Evolutionary conservation across 1,140 invertebrate species (phyloP).

Genomic region (Harlomillsia oculata): DNA sequence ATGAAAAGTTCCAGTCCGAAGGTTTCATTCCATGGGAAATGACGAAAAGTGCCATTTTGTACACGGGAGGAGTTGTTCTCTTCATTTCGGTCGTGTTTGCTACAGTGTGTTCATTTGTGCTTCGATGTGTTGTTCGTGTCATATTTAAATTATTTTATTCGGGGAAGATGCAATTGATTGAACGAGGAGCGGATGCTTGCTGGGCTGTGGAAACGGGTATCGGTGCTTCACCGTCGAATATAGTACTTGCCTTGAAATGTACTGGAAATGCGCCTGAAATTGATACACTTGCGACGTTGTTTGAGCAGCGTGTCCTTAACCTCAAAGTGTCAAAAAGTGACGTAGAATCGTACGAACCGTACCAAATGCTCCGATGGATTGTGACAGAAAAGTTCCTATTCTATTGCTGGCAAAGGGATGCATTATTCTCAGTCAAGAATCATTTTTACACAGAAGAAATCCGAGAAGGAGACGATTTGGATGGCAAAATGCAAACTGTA

Average conservation of each 20-base stretch:
- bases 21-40: neutral
- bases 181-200: slow-evolving; percentile 16
- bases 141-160: slow-evolving; percentile 12
- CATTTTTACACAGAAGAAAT: slow-evolving; percentile 24
- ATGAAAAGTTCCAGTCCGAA: no score
- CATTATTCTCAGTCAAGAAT: slow-evolving; percentile 15
- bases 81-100: slow-evolving; percentile 9
- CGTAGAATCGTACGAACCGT: slow-evolving; percentile 16
- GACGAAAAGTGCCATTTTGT: neutral
- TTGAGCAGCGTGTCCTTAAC: slow-evolving; percentile 21
- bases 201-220: slow-evolving; percentile 23
- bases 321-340: slow-evolving; percentile 1
- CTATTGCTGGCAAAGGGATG: slow-evolving; percentile 23
- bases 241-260: slow-evolving; percentile 19
- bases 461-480: slow-evolving; percentile 12
- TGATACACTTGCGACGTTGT: slow-evolving; percentile 14
- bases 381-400: slow-evolving; percentile 26
- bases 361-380: slow-evolving; percentile 26
- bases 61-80: slow-evolving; percentile 7
- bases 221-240: slow-evolving; percentile 17
- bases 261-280: slow-evolving; percentile 11
- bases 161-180: slow-evolving; percentile 3
- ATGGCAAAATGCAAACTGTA: slow-evolving; percentile 20
- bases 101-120: slow-evolving; percentile 3
- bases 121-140: slow-evolving; percentile 15